These are phyloP conservation scores for Varanus salvator DNA, from an alignment of 2,113 vertebrate genomes.

Conservation along the genomic window DNA sequence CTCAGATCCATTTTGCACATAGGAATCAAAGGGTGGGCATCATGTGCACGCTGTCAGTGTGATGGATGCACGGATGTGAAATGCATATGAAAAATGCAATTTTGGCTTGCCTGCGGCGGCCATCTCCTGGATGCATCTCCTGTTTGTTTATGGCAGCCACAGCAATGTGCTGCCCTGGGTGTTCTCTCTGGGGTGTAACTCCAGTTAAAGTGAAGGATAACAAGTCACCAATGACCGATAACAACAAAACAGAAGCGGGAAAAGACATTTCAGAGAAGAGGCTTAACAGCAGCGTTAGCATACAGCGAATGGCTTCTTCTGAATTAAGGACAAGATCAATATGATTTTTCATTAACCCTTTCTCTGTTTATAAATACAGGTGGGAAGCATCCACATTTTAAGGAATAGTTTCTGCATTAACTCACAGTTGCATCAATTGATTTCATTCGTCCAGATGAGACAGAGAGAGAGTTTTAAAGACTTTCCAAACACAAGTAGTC, in stretches of 20 bases:
- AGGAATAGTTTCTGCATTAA: not conserved
- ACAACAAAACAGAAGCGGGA: not conserved
- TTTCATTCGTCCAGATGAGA: not conserved
- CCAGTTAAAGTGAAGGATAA: not conserved
- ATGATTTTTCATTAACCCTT: conserved; percentile 31
- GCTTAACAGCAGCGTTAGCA: not conserved
- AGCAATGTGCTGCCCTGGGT: not conserved
- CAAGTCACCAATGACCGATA: too few relatives aligned
- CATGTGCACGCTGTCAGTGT: not conserved
- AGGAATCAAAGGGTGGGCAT: not conserved
- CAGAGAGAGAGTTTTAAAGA: not conserved
- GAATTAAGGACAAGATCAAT: conserved; percentile 24
- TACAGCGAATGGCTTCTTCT: conserved; percentile 13
- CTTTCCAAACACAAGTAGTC: not conserved
- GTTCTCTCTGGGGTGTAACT: too few relatives aligned
- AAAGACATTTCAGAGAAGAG: conserved; percentile 12
- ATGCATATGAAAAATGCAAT: too few relatives aligned
- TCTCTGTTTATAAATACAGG: conserved; percentile 3
- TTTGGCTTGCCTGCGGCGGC: too few relatives aligned
- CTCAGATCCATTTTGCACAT: not conserved
- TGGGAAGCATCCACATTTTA: not conserved
- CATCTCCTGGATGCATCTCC: too few relatives aligned
- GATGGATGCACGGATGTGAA: not conserved
- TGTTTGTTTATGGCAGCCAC: not conserved
- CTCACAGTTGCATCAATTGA: not conserved